phyloP scores from a whole-genome alignment of 2,888 invertebrate species.

The Eurytoma adleriae region DNA sequence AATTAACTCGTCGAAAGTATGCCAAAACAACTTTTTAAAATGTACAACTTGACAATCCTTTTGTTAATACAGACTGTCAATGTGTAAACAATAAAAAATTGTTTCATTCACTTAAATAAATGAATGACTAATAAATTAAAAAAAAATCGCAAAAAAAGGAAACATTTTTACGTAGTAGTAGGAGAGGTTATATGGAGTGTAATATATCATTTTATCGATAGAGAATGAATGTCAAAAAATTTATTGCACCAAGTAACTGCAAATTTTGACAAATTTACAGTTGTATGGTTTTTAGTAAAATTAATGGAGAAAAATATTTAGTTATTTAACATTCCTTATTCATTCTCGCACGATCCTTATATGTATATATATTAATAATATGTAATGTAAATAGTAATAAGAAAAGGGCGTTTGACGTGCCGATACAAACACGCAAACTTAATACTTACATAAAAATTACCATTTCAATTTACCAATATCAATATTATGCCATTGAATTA shows the following conservation, averaged over 20 bases:
- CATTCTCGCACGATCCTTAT: conserved; percentile 44
- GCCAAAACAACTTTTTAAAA: conserved; percentile 63
- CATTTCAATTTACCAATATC: conserved; percentile 39
- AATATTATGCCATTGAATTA: conserved; percentile 4
- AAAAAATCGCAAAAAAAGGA: conserved; percentile 14
- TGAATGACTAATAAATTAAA: conserved; percentile 29
- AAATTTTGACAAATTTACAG: not conserved
- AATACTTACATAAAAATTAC: conserved; percentile 76
- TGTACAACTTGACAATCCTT: conserved; percentile 63
- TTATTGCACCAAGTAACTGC: conserved; percentile 8
- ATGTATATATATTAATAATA: conserved; percentile 29
- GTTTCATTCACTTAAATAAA: conserved; percentile 58
- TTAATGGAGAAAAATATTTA: not conserved
- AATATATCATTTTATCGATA: conserved; percentile 14
- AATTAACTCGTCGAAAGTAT: conserved; percentile 38
- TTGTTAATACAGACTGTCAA: conserved; percentile 59
- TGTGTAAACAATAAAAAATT: conserved; percentile 66
- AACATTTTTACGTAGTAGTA: conserved; percentile 33
- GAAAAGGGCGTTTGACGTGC: conserved; percentile 73
- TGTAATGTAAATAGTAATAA: conserved; percentile 44
- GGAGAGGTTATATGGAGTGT: conserved; percentile 27
- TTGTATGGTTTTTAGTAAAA: not conserved
- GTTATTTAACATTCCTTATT: not conserved
- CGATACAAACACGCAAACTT: conserved; percentile 79
- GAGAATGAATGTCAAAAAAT: conserved; percentile 10